Base-by-base conservation (phyloP, 2,888 invertebrate genomes). In the Scaptomyza polygonia region DNA sequence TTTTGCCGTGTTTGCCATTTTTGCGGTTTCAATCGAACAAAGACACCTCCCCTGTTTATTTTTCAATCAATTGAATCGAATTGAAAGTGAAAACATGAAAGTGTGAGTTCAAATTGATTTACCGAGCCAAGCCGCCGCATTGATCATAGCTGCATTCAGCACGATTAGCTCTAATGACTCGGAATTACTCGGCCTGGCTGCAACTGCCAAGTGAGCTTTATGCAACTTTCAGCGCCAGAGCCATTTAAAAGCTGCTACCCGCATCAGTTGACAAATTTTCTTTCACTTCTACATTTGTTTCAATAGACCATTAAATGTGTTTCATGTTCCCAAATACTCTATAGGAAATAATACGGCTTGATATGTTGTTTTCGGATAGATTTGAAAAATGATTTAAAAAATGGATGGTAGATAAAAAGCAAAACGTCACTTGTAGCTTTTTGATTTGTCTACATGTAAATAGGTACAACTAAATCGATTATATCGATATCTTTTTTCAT, bases 31-130 rank as follows among this genome's bases (percentile, higher is more conserved):
- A 48, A 56, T 48, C 42, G 57, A 40, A 27, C 40, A 42, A 36
- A 47, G 16, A 14, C 8, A 44, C 62, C 54, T 56, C 63, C 66
- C 68, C 62, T 62, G 59, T 79, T 72, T 62, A 72, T 63, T 82
- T 39, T 69, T 72, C 75, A 82, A 84, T 81, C 78, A 81, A 79
- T 79, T 55, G 74, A 25, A 14, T 36, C 12, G 36, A 57, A 66
- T 82, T 69, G 86, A 83, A 87, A 85, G 88, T 85, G 88, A 83
- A 85, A 81, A 82, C 67, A 68, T 71, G 88, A 83, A 85, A 87
- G 88, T 87, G 74, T 80, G 75, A 86, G 86, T 75, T 43, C 52
- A 74, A 84, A 77, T 77, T 80, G 80, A 74, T 79, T 83, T 63
- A 57, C 77, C 30, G 11, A 79, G 82, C 80, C 83, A 67, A 29